These are phyloP conservation scores for Chlorodrepanis virens DNA, from an alignment of 2,113 vertebrate genomes.

Conservation along the genomic window DNA sequence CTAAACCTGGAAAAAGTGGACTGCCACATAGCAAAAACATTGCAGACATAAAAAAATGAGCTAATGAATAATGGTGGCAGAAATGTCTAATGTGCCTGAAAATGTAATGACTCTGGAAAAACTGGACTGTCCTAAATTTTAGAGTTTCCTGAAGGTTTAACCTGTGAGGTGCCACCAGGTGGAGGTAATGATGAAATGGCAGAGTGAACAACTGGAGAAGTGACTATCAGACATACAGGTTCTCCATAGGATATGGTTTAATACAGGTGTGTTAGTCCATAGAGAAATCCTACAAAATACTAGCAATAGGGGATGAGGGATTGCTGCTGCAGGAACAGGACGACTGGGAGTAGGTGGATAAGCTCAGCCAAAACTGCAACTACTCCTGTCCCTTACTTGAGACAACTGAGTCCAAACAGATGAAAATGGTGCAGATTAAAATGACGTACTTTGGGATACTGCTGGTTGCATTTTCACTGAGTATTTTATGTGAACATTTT, in stretches of 20 bases:
- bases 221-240: neutral
- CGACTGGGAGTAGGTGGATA: too few species aligned
- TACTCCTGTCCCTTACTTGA: neutral
- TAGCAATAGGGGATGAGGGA: fast-evolving
- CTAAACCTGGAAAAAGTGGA: neutral
- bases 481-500: neutral
- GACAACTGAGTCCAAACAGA: neutral
- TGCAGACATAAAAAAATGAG: neutral
- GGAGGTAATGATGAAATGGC: neutral
- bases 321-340: neutral
- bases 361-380: neutral
- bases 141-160: neutral
- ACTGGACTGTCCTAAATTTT: neutral
- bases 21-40: neutral
- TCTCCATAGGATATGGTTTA: neutral
- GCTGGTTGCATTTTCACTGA: neutral
- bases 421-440: neutral
- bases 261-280: neutral
- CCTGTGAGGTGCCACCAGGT: neutral
- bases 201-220: neutral
- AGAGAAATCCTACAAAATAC: neutral
- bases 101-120: neutral
- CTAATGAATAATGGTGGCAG: neutral
- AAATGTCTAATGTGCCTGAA: neutral
- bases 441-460: fast-evolving